A percentile compares a stretch with the other conserved stretches of the same genome.
Evolutionary conservation across 1,140 invertebrate species (phyloP).

Genomic region (Drosophila guanche): DNA sequence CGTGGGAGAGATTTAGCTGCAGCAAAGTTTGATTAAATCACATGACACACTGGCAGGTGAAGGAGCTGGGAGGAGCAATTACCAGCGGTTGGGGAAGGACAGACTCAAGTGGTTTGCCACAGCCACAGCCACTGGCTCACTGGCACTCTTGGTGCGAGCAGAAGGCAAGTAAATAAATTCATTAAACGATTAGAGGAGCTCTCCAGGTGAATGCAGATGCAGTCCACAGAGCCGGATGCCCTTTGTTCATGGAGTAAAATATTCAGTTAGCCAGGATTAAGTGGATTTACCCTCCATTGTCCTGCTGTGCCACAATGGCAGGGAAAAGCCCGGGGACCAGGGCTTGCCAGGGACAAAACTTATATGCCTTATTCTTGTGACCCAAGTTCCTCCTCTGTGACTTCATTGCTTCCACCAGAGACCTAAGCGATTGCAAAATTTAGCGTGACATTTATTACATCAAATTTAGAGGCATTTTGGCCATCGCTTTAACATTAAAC

Average conservation of each 20-base stretch:
- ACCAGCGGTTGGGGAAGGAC: constrained; percentile 15
- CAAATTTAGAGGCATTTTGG: neutral
- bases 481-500: neutral
- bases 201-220: constrained; percentile 35
- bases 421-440: no score
- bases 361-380: no score
- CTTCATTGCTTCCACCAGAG: no score
- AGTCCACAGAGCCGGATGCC: neutral
- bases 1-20: constrained; percentile 58
- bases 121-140: constrained; percentile 37
- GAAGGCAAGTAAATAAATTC: constrained; percentile 68
- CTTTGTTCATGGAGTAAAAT: constrained; percentile 42
- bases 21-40: constrained; percentile 80
- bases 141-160: neutral
- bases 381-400: no score
- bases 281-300: constrained; percentile 57
- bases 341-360: no score
- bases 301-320: constrained; percentile 26
- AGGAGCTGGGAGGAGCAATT: neutral
- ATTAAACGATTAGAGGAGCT: constrained; percentile 71
- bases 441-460: constrained; percentile 1
- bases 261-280: constrained; percentile 69
- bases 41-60: constrained; percentile 46
- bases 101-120: constrained; percentile 68
- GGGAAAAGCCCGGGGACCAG: neutral